Base-by-base conservation (phyloP, 2,797 vertebrate genomes). In the Fundulus diaphanus region DNA sequence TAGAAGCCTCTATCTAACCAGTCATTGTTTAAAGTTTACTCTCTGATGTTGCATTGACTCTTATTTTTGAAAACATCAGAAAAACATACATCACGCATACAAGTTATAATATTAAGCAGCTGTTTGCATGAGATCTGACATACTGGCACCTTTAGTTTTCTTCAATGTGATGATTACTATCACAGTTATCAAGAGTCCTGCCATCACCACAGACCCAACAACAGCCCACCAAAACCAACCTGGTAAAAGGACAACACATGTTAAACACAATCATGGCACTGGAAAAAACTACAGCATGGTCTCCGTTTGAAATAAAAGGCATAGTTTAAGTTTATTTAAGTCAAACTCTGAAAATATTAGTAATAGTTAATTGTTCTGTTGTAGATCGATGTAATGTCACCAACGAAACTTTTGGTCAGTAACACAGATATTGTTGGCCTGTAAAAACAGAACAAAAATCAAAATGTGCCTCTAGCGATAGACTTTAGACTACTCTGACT, bases 101-200 rank as follows among this genome's bases (percentile, higher is more conserved):
- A 29, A 31, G 56, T 31, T 31, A 31, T 24, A 18, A 57, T 57
- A 7, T 57, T 6, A 57, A 57, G 27, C 27, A 57, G 27, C 1
- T 1, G 56, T 57, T 57, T 57, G 57, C 33, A 9, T 35, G 27
- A 49, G 48, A 22, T 49, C 48, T 20, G 16, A n/a, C n/a, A n/a
- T n/a, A n/a, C n/a, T n/a, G n/a, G n/a, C n/a, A 63, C 59, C 33
- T 63, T 63, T 63, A 63, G 59, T 12, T 37, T 63, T 63, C 4
- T 5, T 9, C 33, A 22, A 37, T 16, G 1, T 33, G 1, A 37
- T 24, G 20, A 20, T 4, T 37, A 63, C 59, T 5, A 37, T 37
- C 33, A 24, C 59, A 63, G 20, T 24, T 63, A 37, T 63, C 37
- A 37, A 22, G 33, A 63, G 33, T 63, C 59, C 59, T 63, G 59